Percentiles rank a stretch among this genome's conserved stretches.
These are phyloP conservation scores for Tetragonula clypearis DNA, from an alignment of 1,140 invertebrate genomes.

Conservation along the genomic window DNA sequence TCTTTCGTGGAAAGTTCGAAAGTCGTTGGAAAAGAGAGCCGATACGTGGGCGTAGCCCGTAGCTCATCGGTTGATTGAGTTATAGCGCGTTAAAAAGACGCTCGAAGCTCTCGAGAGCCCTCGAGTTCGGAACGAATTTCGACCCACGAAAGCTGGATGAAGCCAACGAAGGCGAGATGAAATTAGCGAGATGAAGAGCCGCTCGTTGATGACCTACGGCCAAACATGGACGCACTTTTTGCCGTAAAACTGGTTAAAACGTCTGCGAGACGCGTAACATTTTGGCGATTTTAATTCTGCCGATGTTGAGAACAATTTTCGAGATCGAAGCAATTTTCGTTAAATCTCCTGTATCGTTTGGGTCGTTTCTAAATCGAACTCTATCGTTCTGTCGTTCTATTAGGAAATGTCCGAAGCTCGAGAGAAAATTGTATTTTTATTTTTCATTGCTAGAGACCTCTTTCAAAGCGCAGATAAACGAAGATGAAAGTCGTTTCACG, in stretches of 20 bases:
- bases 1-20: conserved; percentile 53
- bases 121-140: conserved; percentile 45
- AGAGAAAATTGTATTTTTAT: background rate
- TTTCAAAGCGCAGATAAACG: too few relatives aligned
- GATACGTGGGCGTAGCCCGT: conserved; percentile 66
- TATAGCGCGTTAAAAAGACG: conserved; percentile 66
- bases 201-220: conserved; percentile 38
- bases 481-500: too few relatives aligned
- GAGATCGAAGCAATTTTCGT: background rate
- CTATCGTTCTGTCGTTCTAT: background rate
- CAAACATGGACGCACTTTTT: background rate
- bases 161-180: conserved; percentile 53
- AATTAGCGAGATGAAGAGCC: conserved; percentile 46
- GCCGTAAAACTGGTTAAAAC: background rate
- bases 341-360: background rate
- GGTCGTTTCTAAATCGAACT: background rate
- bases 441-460: too few relatives aligned
- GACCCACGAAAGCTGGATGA: conserved; percentile 22
- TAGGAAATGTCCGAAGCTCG: background rate
- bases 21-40: conserved; percentile 66
- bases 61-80: conserved; percentile 71
- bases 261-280: background rate
- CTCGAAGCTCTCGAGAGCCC: background rate
- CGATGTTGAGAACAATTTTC: background rate
- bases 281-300: background rate